A percentile compares a stretch with the other conserved stretches of the same genome.
These are phyloP conservation scores for Anthopleura xanthogrammica DNA, from an alignment of 92 coral and sea anemone species.

Conservation along the genomic window DNA sequence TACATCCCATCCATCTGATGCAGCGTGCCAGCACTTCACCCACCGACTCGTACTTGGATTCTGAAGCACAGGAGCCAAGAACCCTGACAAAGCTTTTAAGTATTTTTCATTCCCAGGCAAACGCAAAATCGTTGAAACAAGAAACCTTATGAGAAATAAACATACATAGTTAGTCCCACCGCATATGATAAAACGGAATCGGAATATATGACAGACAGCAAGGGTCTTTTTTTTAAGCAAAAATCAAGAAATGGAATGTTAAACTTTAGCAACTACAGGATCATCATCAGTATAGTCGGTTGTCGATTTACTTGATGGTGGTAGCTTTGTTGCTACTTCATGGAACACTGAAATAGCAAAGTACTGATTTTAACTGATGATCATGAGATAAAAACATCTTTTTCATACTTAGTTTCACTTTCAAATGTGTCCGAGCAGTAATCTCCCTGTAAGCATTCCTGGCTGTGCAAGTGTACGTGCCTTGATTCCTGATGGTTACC, in stretches of 20 bases:
- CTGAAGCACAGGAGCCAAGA: neutral
- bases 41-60: constrained; percentile 10
- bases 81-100: neutral
- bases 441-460: constrained; percentile 6
- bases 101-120: neutral
- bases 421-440: neutral
- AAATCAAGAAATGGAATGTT: too few species aligned
- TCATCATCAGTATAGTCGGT: too few species aligned
- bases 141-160: neutral
- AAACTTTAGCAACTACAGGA: too few species aligned
- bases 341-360: neutral
- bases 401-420: neutral
- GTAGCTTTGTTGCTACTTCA: neutral
- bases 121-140: neutral
- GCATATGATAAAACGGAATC: neutral
- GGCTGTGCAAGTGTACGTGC: constrained; percentile 16
- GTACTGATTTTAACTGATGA: too few species aligned
- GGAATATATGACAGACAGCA: too few species aligned
- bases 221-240: too few species aligned
- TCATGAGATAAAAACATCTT: too few species aligned
- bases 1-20: constrained; percentile 12
- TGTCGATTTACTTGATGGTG: neutral
- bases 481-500: neutral
- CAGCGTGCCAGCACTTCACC: constrained; percentile 10
- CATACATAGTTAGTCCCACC: neutral